These are phyloP conservation scores for Clusia tigrina DNA, from an alignment of 2,888 invertebrate genomes.

Conservation along the genomic window DNA sequence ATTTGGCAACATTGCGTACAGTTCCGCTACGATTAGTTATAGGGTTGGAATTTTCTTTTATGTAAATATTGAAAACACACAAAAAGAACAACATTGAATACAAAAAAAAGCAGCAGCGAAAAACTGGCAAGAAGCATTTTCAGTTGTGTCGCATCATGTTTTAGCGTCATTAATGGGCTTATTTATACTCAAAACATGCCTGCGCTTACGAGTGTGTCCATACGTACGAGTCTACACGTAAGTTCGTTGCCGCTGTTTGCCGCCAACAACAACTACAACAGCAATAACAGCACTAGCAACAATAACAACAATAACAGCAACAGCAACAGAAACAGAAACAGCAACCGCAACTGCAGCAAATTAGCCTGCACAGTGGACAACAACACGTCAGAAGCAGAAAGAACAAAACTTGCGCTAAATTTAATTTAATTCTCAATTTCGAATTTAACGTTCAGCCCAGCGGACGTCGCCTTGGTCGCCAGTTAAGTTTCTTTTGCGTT, in stretches of 20 bases:
- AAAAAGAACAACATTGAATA: too few species aligned
- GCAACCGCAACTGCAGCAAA: not conserved
- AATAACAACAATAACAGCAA: not conserved
- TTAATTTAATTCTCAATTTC: constrained; percentile 40
- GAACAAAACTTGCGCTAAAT: constrained; percentile 31
- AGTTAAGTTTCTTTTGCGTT: not conserved
- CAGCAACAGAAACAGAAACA: not conserved
- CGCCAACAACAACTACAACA: not conserved
- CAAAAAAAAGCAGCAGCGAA: too few species aligned
- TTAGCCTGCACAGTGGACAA: not conserved
- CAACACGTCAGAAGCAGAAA: not conserved
- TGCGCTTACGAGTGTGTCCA: too few species aligned
- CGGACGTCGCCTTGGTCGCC: constrained; percentile 11
- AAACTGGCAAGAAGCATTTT: too few species aligned
- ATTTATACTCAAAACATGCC: not conserved
- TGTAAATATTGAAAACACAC: too few species aligned
- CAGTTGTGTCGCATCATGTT: not conserved
- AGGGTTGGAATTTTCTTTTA: too few species aligned
- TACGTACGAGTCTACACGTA: too few species aligned
- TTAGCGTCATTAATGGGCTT: constrained; percentile 21
- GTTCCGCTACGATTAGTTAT: too few species aligned
- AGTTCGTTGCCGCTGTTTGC: not conserved
- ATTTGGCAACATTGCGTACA: too few species aligned
- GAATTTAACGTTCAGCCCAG: constrained; percentile 35
- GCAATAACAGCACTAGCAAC: not conserved